A percentile compares a stretch with the other conserved stretches of the same genome.
Evolutionary conservation across 2,797 vertebrate genomes (phyloP).

Genomic region (Falco concolor): DNA sequence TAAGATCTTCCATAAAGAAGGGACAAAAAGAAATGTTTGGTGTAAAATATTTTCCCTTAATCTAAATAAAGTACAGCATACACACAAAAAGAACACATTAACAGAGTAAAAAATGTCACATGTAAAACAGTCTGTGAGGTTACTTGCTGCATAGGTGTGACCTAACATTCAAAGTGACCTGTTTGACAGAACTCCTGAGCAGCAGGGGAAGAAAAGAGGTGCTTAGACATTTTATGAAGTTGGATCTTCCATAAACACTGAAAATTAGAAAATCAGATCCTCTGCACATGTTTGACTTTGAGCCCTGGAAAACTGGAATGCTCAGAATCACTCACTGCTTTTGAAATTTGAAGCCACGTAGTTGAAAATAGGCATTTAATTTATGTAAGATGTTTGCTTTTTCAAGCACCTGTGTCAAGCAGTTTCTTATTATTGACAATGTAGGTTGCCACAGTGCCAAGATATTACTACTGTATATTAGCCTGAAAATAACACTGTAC

Average conservation of each 20-base stretch:
- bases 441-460: constrained; percentile 5
- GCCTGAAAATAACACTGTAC: constrained; percentile 20
- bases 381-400: background rate
- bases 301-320: background rate
- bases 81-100: background rate
- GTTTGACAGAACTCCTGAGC: constrained; percentile 1
- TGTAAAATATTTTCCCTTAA: background rate
- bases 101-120: background rate
- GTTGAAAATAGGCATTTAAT: constrained; percentile 31
- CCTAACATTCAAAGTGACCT: background rate
- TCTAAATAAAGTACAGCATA: background rate
- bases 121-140: background rate
- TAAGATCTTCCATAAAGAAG: background rate
- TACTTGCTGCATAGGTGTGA: background rate
- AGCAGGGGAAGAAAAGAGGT: background rate
- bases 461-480: background rate
- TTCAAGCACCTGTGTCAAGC: constrained; percentile 27
- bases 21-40: background rate
- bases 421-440: background rate
- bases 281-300: background rate
- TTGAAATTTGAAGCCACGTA: constrained; percentile 7
- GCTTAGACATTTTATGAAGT: background rate
- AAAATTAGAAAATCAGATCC: constrained; percentile 8
- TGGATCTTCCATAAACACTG: background rate
- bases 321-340: background rate